A percentile compares a stretch with the other conserved stretches of the same genome.
phyloP scores from a whole-genome alignment of 2,113 vertebrate species.

The Pipa parva region DNA sequence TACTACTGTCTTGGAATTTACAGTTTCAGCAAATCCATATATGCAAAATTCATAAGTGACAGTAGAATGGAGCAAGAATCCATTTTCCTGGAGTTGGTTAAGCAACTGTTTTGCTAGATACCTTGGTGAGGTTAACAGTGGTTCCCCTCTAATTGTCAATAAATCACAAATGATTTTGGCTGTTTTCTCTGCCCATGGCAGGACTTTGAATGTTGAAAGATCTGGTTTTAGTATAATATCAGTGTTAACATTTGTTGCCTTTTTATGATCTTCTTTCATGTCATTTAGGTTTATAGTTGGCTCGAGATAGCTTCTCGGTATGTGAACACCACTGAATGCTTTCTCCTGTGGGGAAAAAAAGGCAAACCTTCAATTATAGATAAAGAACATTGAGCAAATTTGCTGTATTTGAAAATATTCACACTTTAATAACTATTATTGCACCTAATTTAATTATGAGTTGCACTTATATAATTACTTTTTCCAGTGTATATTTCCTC shows the following conservation, averaged over 20 bases:
- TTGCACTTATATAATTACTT: too few relatives aligned
- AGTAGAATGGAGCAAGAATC: conserved; percentile 78
- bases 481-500: too few relatives aligned
- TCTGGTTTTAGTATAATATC: conserved; percentile 87
- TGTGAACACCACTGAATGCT: conserved; percentile 74
- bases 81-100: conserved; percentile 69
- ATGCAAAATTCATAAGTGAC: conserved; percentile 90
- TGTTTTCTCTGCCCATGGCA: conserved; percentile 85
- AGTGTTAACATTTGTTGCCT: conserved; percentile 76
- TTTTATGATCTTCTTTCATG: conserved; percentile 76
- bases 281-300: conserved; percentile 76
- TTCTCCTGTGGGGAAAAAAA: conserved; percentile 92
- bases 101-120: conserved; percentile 82
- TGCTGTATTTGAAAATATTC: too few relatives aligned
- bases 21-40: conserved; percentile 72
- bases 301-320: conserved; percentile 89
- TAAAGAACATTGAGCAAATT: conserved; percentile 35
- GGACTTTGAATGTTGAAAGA: conserved; percentile 74
- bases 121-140: conserved; percentile 79
- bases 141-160: conserved; percentile 72
- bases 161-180: conserved; percentile 89
- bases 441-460: not conserved
- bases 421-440: too few relatives aligned
- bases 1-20: conserved; percentile 78
- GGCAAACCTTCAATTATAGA: too few relatives aligned